Base-by-base conservation (phyloP, 2,113 vertebrate genomes). In the Cebidichthys violaceus region DNA sequence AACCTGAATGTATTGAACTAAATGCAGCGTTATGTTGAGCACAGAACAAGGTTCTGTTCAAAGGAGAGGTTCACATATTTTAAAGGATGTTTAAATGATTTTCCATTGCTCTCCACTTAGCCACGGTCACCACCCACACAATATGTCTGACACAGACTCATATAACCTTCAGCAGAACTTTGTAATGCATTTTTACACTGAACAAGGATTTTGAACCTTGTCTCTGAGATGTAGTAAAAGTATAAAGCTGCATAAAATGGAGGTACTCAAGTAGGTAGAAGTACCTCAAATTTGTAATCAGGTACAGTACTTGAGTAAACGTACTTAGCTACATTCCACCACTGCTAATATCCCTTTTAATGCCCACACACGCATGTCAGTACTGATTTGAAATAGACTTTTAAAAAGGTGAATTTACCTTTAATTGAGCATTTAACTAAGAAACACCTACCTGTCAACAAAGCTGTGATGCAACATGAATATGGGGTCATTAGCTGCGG, bases 381-480 rank as follows among this genome's bases (percentile, higher is more conserved):
- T 11, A n/a, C 17, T 24, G 2, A 3, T 39, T 54, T 29, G 2
- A 75, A 52, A 73, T 2, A 31, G 17, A 45, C 37, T 43, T 59
- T 1, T 18, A 37, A 29, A 35, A 35, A 57, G 13, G 27, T 47
- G 1, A 50, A 33, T 4, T 2, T 52, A 18, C 20, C n/a, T 18
- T 75, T 64, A 50, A 27, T 18, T 20, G 6, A 24, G 24, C 10
- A 33, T 29, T 43, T 22, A 14, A 43, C 31, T 1, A 57, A 22
- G 0, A 41, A 29, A 14, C 33, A 64, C 57, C 66, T 67, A 90
- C 89, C 89, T 89, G 82, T 90, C 89, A 60, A 90, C 35, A 14
- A 87, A 89, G 76, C 81, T 60, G 59, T 89, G 89, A 27, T 87
- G 89, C 17, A 90, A 1, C 60, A 89, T 68, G 61, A 87, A 90